Evolutionary conservation across 64 coral and sea anemone genomes (phyloP).

Genomic region (Anthopleura sola): DNA sequence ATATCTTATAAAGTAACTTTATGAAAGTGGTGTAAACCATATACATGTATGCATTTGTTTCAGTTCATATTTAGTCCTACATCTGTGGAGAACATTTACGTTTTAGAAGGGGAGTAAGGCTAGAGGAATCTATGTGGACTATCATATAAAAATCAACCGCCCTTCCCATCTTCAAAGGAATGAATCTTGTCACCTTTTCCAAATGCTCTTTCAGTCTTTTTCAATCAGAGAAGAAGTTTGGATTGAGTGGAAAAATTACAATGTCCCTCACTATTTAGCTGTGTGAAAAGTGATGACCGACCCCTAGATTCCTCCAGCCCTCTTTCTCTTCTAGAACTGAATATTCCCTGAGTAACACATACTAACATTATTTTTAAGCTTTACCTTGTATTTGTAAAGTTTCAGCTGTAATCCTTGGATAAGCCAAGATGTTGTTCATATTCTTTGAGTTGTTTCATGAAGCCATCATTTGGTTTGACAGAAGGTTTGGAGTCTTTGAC

Average conservation of each 20-base stretch:
- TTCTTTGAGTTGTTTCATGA: constrained; percentile 63
- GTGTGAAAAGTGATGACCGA: background rate
- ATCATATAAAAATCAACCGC: too few relatives aligned
- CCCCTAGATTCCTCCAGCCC: background rate
- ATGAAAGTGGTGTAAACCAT: background rate
- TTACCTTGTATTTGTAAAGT: background rate
- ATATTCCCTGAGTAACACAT: too few relatives aligned
- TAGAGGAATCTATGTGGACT: too few relatives aligned
- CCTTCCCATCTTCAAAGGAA: too few relatives aligned
- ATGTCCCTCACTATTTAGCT: background rate
- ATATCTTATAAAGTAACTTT: background rate
- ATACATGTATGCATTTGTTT: background rate
- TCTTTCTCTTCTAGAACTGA: too few relatives aligned
- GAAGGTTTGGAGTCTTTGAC: constrained; percentile 64
- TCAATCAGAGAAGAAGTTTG: too few relatives aligned
- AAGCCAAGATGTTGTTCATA: constrained; percentile 56
- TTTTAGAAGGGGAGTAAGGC: too few relatives aligned
- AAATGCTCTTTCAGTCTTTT: too few relatives aligned
- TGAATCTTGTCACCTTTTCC: too few relatives aligned
- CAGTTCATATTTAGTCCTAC: background rate
- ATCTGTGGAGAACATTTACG: background rate
- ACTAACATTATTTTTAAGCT: background rate
- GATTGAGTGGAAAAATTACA: background rate
- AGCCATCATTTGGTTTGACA: constrained; percentile 88
- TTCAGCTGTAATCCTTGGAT: background rate